A percentile compares a stretch with the other conserved stretches of the same genome.
Evolutionary conservation across 2,888 invertebrate genomes (phyloP).

Genomic region (Deilephila porcellus): DNA sequence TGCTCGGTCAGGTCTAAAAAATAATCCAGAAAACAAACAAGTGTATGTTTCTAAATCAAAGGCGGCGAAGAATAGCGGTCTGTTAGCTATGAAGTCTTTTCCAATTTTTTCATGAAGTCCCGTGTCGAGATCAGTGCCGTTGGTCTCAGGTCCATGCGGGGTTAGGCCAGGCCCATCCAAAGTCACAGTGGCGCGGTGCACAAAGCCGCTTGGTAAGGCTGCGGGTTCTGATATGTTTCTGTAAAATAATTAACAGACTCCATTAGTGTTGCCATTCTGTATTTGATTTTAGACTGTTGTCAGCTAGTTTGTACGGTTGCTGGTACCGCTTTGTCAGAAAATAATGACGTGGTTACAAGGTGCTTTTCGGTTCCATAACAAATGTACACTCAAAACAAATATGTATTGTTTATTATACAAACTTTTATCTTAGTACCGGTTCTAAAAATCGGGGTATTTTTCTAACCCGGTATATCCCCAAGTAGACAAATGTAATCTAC

Average conservation of each 20-base stretch:
- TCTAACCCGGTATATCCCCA: no score
- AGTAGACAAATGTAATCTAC: no score
- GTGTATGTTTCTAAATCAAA: constrained; percentile 10
- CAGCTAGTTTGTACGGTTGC: no score
- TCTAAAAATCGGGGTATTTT: no score
- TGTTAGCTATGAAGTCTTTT: constrained; percentile 25
- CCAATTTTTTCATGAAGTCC: constrained; percentile 26
- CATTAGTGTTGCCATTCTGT: neutral
- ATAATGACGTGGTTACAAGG: no score
- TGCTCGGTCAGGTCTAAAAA: neutral
- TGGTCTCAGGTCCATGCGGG: neutral
- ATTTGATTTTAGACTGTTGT: no score
- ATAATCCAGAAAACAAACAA: neutral
- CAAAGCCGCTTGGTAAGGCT: constrained; percentile 23
- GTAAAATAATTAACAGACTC: neutral
- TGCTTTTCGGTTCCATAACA: no score
- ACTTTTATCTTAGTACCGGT: no score
- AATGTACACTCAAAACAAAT: no score
- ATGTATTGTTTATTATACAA: no score
- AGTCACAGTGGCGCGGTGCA: constrained; percentile 22
- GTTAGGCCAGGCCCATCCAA: neutral
- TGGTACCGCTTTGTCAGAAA: no score
- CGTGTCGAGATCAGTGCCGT: neutral
- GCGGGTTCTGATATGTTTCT: constrained; percentile 27
- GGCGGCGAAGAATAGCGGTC: neutral